Evolutionary conservation across 1,140 invertebrate genomes (phyloP), one percentile per base, ranked within the genome.

Genomic region (Listronotus bonariensis): DNA sequence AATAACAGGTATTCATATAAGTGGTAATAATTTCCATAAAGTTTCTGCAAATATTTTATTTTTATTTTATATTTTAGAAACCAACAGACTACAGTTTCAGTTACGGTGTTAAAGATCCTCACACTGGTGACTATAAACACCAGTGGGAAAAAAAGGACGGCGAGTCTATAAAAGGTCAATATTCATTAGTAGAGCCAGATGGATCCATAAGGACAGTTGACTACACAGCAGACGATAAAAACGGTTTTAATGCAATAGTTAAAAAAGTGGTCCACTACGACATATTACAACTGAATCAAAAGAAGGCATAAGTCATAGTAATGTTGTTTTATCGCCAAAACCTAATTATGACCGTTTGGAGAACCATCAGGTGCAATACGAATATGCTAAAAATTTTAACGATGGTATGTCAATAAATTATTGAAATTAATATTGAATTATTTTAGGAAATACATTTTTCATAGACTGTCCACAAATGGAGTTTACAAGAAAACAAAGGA

Each of bases 71-170:
- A 10, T 72, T 74, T 48, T 63, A 74, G 73, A 70, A 70, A 71
- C 65, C 68, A 11, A 63, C 68, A 36, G 74, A 74, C 53, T 91
- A 91, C 77, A 84, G 84, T 67, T 90, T 88, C 73, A 88, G 87
- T 70, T 91, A 91, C 73, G 86, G 86, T 11, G 87, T 91, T 10
- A 83, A 87, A 68, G 89, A 91, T 75, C 82, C 84, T 38, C 84
- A 87, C 76, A 91, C 86, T 20, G 87, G 89, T 65, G 87, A 89
- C 71, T 83, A 87, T 45, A 88, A 89, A 53, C 69, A 74, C 31
- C 77, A 78, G 69, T 78, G 77, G 76, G 76, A 77, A 56, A 77
- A 75, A 55, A 77, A 76, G 64, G 67, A 75, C 51, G 76, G 74
- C 5, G 73, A 76, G 43, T 67, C 61, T 2, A 68, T 78, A 15